Evolutionary conservation across 2,113 vertebrate genomes (phyloP).

Genomic region (Hemibagrus wyckioides): DNA sequence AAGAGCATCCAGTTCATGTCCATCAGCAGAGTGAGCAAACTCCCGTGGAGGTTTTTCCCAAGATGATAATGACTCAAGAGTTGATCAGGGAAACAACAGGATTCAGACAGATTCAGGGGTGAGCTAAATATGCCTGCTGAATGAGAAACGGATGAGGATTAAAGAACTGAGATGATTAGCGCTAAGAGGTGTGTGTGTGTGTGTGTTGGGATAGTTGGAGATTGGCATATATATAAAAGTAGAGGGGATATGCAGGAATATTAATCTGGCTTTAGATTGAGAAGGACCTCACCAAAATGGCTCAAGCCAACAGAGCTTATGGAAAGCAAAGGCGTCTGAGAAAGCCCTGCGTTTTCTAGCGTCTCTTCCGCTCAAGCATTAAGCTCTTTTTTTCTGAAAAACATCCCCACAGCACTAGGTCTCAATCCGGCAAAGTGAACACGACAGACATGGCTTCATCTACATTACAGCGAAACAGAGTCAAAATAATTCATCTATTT

Average conservation of each 20-base stretch:
- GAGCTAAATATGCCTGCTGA: background rate
- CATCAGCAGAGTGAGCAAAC: background rate
- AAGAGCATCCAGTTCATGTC: background rate
- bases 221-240: slow-evolving; percentile 66
- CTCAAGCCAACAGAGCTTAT: slow-evolving; percentile 92
- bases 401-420: slow-evolving; percentile 69
- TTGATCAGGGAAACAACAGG: slow-evolving; percentile 3
- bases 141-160: slow-evolving; percentile 89
- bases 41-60: background rate
- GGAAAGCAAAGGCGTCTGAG: slow-evolving; percentile 85
- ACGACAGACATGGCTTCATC: background rate
- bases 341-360: slow-evolving; percentile 93
- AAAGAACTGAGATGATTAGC: slow-evolving; percentile 83
- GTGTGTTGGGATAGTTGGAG: slow-evolving; percentile 49
- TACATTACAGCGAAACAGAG: background rate
- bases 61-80: background rate
- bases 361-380: slow-evolving; percentile 91
- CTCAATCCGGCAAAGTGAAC: slow-evolving; percentile 55
- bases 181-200: slow-evolving; percentile 60
- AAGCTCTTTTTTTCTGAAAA: slow-evolving; percentile 70
- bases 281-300: slow-evolving; percentile 88
- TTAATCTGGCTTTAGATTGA: slow-evolving; percentile 98
- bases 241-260: slow-evolving; percentile 91
- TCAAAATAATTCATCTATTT: background rate
- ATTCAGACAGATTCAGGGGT: background rate